Base-by-base conservation (phyloP, 1,140 invertebrate genomes). In the Leguminivora glycinivorella region DNA sequence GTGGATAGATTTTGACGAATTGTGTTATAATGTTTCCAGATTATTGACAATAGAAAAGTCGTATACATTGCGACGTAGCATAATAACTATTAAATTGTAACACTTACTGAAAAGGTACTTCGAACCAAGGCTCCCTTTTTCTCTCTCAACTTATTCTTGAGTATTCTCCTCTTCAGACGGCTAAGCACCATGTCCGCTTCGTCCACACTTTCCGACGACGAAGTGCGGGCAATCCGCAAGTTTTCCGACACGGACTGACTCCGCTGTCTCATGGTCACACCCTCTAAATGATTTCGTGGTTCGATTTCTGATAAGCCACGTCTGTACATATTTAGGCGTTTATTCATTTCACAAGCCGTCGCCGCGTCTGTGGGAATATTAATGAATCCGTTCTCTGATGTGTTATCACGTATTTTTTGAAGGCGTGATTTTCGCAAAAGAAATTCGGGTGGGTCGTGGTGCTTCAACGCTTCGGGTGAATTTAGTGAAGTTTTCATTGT, bases 161-260 rank as follows among this genome's bases (percentile, higher is more conserved):
- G 82, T 81, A 92, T 92, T 74, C 92, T 85, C 74, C 92, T 84
- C 77, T 88, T 89, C 67, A 92, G 82, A 43, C 92, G 84, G 81
- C 86, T 92, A 56, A 92, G 86, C 72, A 92, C 87, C 68, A 89
- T 75, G 77, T 92, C 92, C 24, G 90, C 92, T 75, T 92, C 92
- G 72, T 92, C 92, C 26, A 92, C 81, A 81, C 91, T 92, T 74
- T 92, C 92, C 25, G 92, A 92, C 38, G 92, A 92, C 43, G 90
- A 90, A 73, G 86, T 89, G 63, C 83, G 79, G 70, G 68, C 76
- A 72, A 83, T 75, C 73, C 74, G 78, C 75, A 83, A 81, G 71
- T 70, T 79, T 74, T 81, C 84, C 83, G 81, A 84, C 71, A 87
- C 81, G 47, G 87, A 90, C 70, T 90, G 81, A 72, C 88, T 80